Conservation (phyloP, 2,113 vertebrate genomes). For the Sturnira hondurensis region DNA sequence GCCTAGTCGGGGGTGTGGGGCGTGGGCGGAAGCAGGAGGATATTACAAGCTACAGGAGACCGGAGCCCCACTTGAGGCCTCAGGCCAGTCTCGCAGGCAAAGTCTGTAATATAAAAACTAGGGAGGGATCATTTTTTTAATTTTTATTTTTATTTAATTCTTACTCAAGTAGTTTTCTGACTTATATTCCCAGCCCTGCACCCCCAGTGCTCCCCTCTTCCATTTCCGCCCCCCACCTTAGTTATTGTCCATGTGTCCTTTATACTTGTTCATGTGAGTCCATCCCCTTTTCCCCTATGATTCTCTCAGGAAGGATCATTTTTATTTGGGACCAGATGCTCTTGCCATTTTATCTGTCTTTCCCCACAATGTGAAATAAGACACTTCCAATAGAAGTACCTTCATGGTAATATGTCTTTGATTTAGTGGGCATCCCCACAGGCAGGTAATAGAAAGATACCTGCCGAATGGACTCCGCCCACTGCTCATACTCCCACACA, state of each 20-base stretch:
- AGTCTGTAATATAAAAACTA: background rate
- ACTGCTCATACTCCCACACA: background rate
- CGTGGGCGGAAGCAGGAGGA: background rate
- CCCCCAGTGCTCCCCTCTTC: too few species aligned
- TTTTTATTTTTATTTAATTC: too few species aligned
- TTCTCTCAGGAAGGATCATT: background rate
- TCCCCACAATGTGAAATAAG: background rate
- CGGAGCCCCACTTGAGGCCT: background rate
- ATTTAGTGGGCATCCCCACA: background rate
- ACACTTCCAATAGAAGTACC: background rate
- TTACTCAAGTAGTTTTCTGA: too few species aligned
- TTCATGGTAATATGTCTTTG: background rate
- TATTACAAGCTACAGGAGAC: too few species aligned
- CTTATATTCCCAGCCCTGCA: too few species aligned
- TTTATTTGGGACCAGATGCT: background rate
- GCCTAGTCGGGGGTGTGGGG: background rate
- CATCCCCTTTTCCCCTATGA: too few species aligned
- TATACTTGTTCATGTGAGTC: too few species aligned
- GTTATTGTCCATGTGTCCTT: too few species aligned
- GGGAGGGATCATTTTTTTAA: background rate
- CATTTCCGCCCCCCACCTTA: too few species aligned
- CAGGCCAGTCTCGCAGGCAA: background rate
- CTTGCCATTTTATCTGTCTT: background rate
- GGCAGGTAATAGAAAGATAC: background rate
- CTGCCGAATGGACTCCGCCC: background rate